phyloP scores from a whole-genome alignment of 2,888 invertebrate species.

The Troilus luridus region DNA sequence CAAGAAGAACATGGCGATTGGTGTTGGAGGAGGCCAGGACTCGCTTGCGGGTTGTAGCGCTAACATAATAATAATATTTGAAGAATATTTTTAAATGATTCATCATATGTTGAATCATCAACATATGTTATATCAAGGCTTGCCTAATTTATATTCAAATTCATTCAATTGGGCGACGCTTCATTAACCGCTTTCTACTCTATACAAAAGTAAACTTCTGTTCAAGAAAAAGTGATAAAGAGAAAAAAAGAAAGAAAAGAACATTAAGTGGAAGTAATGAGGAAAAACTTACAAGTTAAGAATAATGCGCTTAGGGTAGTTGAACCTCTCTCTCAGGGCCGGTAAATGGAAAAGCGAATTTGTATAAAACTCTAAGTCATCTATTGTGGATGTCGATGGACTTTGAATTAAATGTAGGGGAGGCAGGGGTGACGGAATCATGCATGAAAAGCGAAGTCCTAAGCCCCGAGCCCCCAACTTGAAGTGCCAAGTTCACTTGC shows the following conservation, averaged over 20 bases:
- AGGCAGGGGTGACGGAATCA: constrained; percentile 50
- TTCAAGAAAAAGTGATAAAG: background rate
- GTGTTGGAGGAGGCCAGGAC: no score
- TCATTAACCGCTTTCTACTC: background rate
- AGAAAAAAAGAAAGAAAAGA: background rate
- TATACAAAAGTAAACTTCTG: background rate
- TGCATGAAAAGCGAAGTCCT: constrained; percentile 48
- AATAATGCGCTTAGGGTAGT: constrained; percentile 46
- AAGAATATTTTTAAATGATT: no score
- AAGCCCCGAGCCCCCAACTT: constrained; percentile 48
- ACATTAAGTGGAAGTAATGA: constrained; percentile 26
- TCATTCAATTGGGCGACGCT: background rate
- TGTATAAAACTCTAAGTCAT: constrained; percentile 54
- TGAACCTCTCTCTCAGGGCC: background rate
- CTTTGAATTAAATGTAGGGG: constrained; percentile 48
- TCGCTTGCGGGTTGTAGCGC: no score
- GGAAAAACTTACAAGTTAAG: constrained; percentile 47
- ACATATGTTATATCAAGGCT: background rate
- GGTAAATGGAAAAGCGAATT: constrained; percentile 37
- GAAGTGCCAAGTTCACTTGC: constrained; percentile 54
- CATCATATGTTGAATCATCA: no score
- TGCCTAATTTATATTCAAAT: background rate
- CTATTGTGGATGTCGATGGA: constrained; percentile 54
- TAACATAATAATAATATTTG: no score
- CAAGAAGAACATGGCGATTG: no score